These are phyloP conservation scores for Poecile atricapillus DNA, from an alignment of 2,113 vertebrate species.

Conservation along the genomic window DNA sequence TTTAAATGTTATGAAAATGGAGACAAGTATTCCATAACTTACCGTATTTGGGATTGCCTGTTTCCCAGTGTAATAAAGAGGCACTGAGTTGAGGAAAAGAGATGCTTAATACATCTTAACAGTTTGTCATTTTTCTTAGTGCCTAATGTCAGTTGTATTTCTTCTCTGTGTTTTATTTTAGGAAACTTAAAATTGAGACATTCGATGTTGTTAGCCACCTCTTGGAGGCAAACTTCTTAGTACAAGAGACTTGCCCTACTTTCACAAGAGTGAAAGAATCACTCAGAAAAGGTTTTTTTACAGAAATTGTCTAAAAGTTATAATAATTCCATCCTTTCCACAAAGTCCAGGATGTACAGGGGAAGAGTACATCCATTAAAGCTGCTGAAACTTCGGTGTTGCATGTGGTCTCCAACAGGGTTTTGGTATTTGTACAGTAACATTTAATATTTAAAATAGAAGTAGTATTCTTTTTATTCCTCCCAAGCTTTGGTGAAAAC, in stretches of 20 bases:
- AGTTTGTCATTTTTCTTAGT: not conserved
- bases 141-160: not conserved
- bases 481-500: not conserved
- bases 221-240: not conserved
- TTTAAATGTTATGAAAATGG: not conserved
- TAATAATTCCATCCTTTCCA: not conserved
- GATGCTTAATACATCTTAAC: not conserved
- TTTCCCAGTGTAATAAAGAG: not conserved
- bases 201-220: not conserved
- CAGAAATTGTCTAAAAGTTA: not conserved
- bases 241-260: not conserved
- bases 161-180: not conserved
- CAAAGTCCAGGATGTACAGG: not conserved
- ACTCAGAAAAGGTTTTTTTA: not conserved
- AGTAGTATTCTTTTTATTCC: not conserved
- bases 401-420: not conserved
- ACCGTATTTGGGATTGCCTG: not conserved
- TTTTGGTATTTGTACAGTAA: not conserved
- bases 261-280: not conserved
- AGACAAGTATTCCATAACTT: not conserved
- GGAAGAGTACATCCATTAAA: not conserved
- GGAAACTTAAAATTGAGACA: not conserved
- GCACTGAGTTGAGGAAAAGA: not conserved
- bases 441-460: not conserved
- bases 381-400: not conserved